Percentiles rank a stretch among this genome's conserved stretches.
Conservation (phyloP, 2,113 vertebrate species). For the Donacobius atricapilla region DNA sequence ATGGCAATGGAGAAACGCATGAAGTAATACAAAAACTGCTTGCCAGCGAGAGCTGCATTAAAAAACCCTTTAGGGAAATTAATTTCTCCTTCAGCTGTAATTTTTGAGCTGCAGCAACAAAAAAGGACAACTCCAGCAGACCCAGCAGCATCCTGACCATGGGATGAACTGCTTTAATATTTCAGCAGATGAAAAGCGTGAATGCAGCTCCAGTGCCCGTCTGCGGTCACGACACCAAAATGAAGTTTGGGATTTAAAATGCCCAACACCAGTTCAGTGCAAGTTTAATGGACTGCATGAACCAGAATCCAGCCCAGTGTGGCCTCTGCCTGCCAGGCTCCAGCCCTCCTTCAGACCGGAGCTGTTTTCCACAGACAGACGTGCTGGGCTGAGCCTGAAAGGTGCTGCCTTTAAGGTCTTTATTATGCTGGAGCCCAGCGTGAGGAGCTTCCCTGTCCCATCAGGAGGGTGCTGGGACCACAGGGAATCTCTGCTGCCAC, state of each 20-base stretch:
- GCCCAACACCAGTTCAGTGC: not conserved
- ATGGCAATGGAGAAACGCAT: not conserved
- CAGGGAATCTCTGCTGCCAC: not conserved
- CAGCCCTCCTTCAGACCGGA: not conserved
- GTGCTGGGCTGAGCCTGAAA: not conserved
- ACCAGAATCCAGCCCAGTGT: not conserved
- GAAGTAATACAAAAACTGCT: not conserved
- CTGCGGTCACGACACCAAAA: not conserved
- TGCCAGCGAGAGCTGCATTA: not conserved
- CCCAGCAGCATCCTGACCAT: not conserved
- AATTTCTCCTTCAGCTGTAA: conserved; percentile 40
- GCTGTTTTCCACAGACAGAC: not conserved
- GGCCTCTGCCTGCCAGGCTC: not conserved
- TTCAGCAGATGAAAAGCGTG: conserved; percentile 7
- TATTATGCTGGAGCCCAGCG: not conserved
- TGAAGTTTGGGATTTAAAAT: conserved; percentile 28
- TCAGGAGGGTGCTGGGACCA: not conserved
- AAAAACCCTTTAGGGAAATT: conserved; percentile 27
- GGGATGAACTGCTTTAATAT: conserved; percentile 42
- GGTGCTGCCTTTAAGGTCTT: not conserved
- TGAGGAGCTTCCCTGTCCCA: not conserved
- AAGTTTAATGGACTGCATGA: conserved; percentile 8
- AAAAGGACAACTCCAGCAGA: not conserved
- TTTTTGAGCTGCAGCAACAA: conserved; percentile 13
- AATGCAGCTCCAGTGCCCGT: not conserved